A percentile compares a stretch with the other conserved stretches of the same genome.
phyloP scores from a whole-genome alignment of 2,888 invertebrate genomes.

The Sesamia inferens region DNA sequence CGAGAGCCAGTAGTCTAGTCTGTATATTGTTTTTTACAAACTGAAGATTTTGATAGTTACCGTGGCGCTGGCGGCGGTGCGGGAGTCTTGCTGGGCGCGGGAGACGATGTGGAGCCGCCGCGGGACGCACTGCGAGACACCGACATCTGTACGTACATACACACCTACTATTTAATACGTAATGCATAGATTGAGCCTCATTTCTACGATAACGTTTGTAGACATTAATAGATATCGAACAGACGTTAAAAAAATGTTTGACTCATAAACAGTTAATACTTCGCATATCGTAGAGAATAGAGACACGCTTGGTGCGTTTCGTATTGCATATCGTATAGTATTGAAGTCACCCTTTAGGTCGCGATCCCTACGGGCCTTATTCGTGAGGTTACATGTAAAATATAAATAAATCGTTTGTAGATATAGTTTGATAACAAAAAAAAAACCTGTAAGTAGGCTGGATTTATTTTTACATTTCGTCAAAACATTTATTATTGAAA shows the following conservation, averaged over 20 bases:
- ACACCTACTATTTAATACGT: neutral
- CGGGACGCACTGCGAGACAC: slow-evolving; percentile 67
- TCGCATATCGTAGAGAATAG: too few relatives aligned
- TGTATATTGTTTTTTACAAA: neutral
- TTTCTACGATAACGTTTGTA: neutral
- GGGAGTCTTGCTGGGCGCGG: slow-evolving; percentile 75
- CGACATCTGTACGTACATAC: slow-evolving; percentile 53
- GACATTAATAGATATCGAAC: neutral
- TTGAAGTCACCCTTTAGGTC: too few relatives aligned
- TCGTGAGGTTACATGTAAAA: too few relatives aligned
- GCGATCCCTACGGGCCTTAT: too few relatives aligned
- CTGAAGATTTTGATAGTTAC: neutral
- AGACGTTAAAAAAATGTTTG: neutral
- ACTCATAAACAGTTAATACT: neutral
- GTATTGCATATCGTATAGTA: neutral
- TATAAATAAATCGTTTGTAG: too few relatives aligned
- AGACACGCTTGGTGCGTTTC: too few relatives aligned
- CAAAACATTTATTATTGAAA: too few relatives aligned
- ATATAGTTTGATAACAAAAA: too few relatives aligned
- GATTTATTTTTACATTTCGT: too few relatives aligned
- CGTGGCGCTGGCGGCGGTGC: slow-evolving; percentile 63
- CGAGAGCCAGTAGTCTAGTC: neutral
- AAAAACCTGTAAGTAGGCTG: too few relatives aligned
- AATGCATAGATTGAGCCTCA: too few relatives aligned
- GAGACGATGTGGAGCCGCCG: slow-evolving; percentile 65